A percentile compares a stretch with the other conserved stretches of the same genome.
phyloP scores from a whole-genome alignment of 2,888 invertebrate genomes.

The Dryococelus australis region DNA sequence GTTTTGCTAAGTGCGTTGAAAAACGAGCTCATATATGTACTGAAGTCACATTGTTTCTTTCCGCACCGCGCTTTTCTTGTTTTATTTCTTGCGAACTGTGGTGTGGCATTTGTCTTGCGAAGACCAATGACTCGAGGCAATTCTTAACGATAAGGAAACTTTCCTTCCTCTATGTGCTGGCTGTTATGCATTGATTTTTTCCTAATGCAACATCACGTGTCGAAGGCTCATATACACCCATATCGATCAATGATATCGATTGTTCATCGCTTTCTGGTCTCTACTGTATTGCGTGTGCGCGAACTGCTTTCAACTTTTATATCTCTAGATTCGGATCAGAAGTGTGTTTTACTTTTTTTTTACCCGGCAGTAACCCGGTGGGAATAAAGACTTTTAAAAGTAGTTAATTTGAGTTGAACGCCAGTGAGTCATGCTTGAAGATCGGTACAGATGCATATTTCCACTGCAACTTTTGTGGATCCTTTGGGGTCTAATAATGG shows the following conservation, averaged over 20 bases:
- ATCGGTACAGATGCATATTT: slow-evolving; percentile 16
- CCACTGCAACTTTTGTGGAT: neutral
- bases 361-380: neutral
- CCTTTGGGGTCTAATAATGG: slow-evolving; percentile 5
- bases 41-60: neutral
- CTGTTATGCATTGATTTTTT: neutral
- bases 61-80: neutral
- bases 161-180: neutral
- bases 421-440: slow-evolving; percentile 11
- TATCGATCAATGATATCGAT: slow-evolving; percentile 3
- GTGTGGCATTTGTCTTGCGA: neutral
- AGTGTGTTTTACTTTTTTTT: slow-evolving; percentile 1
- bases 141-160: neutral
- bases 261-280: slow-evolving; percentile 16
- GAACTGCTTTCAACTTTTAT: neutral
- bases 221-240: neutral
- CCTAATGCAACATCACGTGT: neutral
- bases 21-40: neutral
- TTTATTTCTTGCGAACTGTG: neutral
- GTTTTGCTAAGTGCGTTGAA: neutral
- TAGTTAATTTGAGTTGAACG: slow-evolving; percentile 16
- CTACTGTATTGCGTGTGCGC: slow-evolving; percentile 7
- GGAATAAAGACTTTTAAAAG: slow-evolving; percentile 16
- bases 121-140: neutral
- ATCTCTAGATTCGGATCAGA: slow-evolving; percentile 16